Percentiles rank a stretch among this genome's conserved stretches.
phyloP scores from a whole-genome alignment of 2,113 vertebrate species.

The Machaerirhynchus nigripectus region DNA sequence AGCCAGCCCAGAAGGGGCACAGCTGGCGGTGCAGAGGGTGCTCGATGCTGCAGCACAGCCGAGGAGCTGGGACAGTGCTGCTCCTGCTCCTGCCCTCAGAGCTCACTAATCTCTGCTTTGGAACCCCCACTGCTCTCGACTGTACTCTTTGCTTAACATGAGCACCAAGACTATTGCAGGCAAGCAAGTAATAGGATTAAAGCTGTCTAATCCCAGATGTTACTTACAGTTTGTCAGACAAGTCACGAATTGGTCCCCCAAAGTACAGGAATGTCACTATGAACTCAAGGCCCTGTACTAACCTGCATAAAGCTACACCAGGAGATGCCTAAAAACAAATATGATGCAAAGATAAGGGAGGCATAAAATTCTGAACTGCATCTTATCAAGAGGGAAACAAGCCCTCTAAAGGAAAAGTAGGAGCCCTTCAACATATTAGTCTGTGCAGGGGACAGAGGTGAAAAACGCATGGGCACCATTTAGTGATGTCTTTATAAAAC shows the following conservation, averaged over 20 bases:
- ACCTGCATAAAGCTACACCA: background rate
- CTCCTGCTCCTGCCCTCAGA: background rate
- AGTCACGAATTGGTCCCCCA: background rate
- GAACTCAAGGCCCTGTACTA: background rate
- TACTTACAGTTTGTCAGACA: background rate
- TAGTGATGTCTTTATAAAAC: background rate
- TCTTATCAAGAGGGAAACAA: background rate
- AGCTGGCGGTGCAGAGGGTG: background rate
- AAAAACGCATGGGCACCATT: background rate
- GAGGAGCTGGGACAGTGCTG: background rate
- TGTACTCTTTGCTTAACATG: background rate
- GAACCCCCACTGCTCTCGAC: background rate
- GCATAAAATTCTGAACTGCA: background rate
- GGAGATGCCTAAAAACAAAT: background rate
- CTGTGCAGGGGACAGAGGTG: background rate
- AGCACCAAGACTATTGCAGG: background rate
- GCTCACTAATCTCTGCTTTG: background rate
- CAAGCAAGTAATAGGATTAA: background rate
- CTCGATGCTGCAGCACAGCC: background rate
- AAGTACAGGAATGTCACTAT: accelerated
- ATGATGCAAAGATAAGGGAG: background rate
- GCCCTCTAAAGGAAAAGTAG: background rate
- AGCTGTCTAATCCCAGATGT: background rate
- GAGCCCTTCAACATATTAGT: background rate
- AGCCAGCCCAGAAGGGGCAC: background rate